Evolutionary conservation across 92 coral and sea anemone genomes (phyloP).

Genomic region (Epizoanthus scotinus): DNA sequence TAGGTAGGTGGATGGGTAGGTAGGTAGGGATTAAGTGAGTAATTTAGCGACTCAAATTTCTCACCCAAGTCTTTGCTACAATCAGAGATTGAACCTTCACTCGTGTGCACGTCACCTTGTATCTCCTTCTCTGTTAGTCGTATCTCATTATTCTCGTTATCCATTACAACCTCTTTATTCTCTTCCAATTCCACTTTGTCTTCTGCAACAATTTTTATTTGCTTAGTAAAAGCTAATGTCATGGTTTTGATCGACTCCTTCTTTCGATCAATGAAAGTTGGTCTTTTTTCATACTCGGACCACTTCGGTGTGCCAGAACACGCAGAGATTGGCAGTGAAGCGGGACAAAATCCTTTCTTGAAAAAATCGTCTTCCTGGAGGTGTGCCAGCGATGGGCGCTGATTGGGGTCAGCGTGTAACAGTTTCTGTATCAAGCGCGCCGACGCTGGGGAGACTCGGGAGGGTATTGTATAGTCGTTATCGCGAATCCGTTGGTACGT

Average conservation of each 20-base stretch:
- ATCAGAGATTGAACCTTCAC: background rate
- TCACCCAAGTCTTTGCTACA: slow-evolving; percentile 6
- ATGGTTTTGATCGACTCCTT: slow-evolving; percentile 62
- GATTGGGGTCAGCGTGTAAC: slow-evolving; percentile 79
- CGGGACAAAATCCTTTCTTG: slow-evolving; percentile 84
- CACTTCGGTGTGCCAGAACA: slow-evolving; percentile 82
- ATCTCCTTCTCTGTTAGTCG: background rate
- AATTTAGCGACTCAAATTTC: no score
- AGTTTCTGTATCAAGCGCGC: slow-evolving; percentile 82
- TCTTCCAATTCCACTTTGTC: slow-evolving; percentile 61
- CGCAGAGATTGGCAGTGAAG: slow-evolving; percentile 76
- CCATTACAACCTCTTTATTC: slow-evolving; percentile 30
- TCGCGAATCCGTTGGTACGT: slow-evolving; percentile 88
- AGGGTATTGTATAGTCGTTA: slow-evolving; percentile 89
- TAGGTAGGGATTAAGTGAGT: no score
- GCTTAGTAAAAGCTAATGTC: slow-evolving; percentile 66
- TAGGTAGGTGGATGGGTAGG: no score
- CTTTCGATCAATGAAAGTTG: slow-evolving; percentile 48
- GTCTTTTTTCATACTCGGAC: slow-evolving; percentile 73
- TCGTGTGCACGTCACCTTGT: slow-evolving; percentile 1
- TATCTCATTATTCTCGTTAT: slow-evolving; percentile 25
- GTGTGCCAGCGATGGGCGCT: slow-evolving; percentile 79
- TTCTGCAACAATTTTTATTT: slow-evolving; percentile 69
- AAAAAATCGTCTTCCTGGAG: slow-evolving; percentile 92
- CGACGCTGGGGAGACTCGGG: slow-evolving; percentile 83